These are phyloP conservation scores for Aythya baeri DNA, from an alignment of 2,113 vertebrate species.

Conservation along the genomic window DNA sequence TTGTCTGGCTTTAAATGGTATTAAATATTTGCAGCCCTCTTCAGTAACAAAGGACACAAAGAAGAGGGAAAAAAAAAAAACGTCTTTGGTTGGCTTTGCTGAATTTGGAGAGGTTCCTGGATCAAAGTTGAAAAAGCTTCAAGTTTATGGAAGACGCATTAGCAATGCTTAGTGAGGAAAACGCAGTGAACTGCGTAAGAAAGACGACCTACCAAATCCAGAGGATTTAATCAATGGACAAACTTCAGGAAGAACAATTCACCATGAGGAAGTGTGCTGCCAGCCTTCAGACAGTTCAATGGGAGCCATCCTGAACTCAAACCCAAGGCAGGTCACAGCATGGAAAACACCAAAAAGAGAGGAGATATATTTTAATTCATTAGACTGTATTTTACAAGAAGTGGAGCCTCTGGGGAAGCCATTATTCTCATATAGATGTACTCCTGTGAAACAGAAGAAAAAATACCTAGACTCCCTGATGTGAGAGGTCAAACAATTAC, in stretches of 20 bases:
- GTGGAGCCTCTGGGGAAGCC: conserved; percentile 51
- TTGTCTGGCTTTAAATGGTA: conserved; percentile 12
- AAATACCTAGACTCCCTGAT: conserved; percentile 71
- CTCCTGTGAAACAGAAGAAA: conserved; percentile 62
- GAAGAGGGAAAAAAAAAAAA: neutral
- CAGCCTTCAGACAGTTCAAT: conserved; percentile 28
- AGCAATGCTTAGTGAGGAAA: conserved; percentile 16
- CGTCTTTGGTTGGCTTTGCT: conserved; percentile 1
- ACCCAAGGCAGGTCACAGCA: neutral
- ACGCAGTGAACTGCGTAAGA: neutral
- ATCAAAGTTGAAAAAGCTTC: conserved; percentile 38
- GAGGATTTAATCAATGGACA: neutral
- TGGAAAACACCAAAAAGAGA: neutral
- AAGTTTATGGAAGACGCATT: conserved; percentile 20
- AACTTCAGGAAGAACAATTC: conserved; percentile 27
- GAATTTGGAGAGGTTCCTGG: conserved; percentile 45
- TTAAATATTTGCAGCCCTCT: conserved; percentile 40
- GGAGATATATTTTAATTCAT: conserved; percentile 56
- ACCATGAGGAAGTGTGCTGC: neutral
- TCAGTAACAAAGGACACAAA: conserved; percentile 37
- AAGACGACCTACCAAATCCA: neutral
- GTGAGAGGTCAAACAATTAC: conserved; percentile 80
- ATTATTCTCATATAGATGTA: conserved; percentile 62
- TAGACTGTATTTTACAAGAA: conserved; percentile 32
- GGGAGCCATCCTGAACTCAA: neutral